phyloP scores from a whole-genome alignment of 2,888 invertebrate species.

The Tortrix viridana region DNA sequence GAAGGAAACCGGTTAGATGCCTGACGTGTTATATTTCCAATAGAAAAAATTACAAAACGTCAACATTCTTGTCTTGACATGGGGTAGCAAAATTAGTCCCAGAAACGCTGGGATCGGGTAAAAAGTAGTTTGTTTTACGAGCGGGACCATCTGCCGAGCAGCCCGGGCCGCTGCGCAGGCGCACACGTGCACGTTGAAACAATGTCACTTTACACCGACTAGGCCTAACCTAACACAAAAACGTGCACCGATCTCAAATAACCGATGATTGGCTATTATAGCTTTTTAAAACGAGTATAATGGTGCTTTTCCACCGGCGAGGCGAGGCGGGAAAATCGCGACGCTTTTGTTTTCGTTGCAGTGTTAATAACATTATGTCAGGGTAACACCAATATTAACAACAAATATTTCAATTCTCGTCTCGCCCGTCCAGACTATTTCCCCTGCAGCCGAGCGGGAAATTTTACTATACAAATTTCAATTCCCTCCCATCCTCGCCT shows the following conservation, averaged over 20 bases:
- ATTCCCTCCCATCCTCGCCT: too few relatives aligned
- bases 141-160: slow-evolving; percentile 19
- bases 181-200: slow-evolving; percentile 18
- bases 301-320: too few relatives aligned
- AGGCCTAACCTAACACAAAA: not conserved
- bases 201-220: slow-evolving; percentile 5
- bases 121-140: slow-evolving; percentile 21
- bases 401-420: too few relatives aligned
- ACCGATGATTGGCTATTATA: too few relatives aligned
- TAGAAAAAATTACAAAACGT: not conserved
- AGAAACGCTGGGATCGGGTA: not conserved
- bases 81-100: slow-evolving; percentile 19
- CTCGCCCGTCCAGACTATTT: too few relatives aligned
- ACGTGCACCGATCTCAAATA: not conserved
- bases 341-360: too few relatives aligned
- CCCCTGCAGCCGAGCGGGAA: too few relatives aligned
- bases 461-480: too few relatives aligned
- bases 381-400: too few relatives aligned
- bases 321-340: too few relatives aligned
- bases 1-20: not conserved
- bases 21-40: not conserved
- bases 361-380: too few relatives aligned
- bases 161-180: not conserved
- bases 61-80: slow-evolving; percentile 13
- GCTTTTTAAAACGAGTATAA: too few relatives aligned